These are phyloP conservation scores for Centruroides sculpturatus DNA, from an alignment of 1,140 invertebrate species.

Conservation along the genomic window DNA sequence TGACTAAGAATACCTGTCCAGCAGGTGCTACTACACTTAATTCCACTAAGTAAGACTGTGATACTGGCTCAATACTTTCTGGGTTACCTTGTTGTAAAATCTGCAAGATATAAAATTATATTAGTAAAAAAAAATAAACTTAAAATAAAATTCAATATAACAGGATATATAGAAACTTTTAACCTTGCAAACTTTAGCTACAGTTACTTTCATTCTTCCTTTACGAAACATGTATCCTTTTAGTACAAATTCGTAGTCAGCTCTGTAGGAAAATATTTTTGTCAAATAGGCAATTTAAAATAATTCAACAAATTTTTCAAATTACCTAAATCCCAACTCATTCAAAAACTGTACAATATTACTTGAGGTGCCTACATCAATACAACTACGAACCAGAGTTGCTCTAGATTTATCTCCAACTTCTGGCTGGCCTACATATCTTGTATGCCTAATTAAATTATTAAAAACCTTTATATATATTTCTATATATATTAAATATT, in stretches of 20 bases:
- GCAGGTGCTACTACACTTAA: constrained; percentile 82
- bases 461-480: background rate
- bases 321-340: constrained; percentile 56
- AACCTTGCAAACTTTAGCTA: constrained; percentile 81
- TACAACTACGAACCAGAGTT: constrained; percentile 74
- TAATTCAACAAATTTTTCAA: constrained; percentile 8
- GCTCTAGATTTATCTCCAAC: constrained; percentile 71
- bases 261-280: constrained; percentile 17
- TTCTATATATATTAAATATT: background rate
- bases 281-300: background rate
- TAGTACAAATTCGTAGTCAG: constrained; percentile 84
- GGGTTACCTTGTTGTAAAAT: constrained; percentile 16
- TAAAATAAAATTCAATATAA: background rate
- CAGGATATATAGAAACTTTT: constrained; percentile 9
- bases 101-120: constrained; percentile 4
- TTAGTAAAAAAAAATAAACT: background rate
- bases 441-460: constrained; percentile 27
- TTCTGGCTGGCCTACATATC: constrained; percentile 82
- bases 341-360: constrained; percentile 82
- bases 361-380: constrained; percentile 77
- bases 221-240: constrained; percentile 93
- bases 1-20: constrained; percentile 41
- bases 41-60: constrained; percentile 86
- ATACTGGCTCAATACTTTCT: constrained; percentile 57
- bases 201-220: constrained; percentile 91